These are phyloP conservation scores for Rana temporaria DNA, from an alignment of 2,113 vertebrate species.

Conservation along the genomic window DNA sequence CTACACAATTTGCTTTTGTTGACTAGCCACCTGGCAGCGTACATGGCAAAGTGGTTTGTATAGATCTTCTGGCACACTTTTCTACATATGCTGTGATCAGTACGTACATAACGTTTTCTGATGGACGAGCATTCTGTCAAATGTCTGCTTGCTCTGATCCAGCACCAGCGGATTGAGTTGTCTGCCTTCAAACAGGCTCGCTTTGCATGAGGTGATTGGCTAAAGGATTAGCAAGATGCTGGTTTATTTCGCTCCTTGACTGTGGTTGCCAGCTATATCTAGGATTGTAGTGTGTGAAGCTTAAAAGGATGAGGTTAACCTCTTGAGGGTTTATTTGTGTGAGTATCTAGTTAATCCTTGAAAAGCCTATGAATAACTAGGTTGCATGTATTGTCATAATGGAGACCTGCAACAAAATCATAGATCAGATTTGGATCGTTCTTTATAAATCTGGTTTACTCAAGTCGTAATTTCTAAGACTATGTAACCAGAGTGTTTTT, in stretches of 20 bases:
- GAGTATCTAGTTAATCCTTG: conserved; percentile 74
- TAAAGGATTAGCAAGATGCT: conserved; percentile 75
- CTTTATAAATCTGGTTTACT: too few species aligned
- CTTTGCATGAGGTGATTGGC: conserved; percentile 73
- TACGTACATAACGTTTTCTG: conserved; percentile 35
- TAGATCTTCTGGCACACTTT: conserved; percentile 25
- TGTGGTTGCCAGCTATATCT: conserved; percentile 72
- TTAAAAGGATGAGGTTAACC: conserved; percentile 80
- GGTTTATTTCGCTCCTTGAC: conserved; percentile 72
- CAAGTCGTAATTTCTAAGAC: too few species aligned
- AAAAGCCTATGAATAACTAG: conserved; percentile 76
- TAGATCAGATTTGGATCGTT: background rate
- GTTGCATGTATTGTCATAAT: conserved; percentile 69
- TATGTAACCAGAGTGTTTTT: too few species aligned
- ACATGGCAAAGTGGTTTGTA: background rate
- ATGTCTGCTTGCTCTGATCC: conserved; percentile 57
- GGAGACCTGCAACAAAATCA: conserved; percentile 64
- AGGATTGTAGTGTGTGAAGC: conserved; percentile 73
- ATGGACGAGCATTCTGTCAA: conserved; percentile 60
- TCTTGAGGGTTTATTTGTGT: conserved; percentile 75
- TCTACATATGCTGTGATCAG: background rate
- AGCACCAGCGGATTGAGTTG: conserved; percentile 67
- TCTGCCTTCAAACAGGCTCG: conserved; percentile 62
- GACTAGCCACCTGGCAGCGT: background rate
- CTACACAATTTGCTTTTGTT: background rate